Evolutionary conservation across 2,888 invertebrate genomes (phyloP).

Genomic region (Epirrhoe alternata): DNA sequence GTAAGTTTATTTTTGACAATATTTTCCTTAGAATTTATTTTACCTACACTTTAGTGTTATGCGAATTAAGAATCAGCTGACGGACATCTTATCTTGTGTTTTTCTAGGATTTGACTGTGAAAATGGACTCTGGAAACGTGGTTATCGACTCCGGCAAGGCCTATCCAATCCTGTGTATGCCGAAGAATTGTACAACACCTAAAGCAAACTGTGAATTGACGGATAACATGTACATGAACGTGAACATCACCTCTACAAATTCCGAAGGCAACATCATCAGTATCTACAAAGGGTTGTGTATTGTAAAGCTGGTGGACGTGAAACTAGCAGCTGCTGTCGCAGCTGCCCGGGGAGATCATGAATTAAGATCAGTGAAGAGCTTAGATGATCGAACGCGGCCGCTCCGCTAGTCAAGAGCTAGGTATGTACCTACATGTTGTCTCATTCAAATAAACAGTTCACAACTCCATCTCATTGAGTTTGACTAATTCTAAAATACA

Average conservation of each 20-base stretch:
- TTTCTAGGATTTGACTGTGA: conserved; percentile 47
- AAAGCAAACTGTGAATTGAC: conserved; percentile 62
- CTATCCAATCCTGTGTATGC: conserved; percentile 68
- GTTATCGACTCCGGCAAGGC: conserved; percentile 50
- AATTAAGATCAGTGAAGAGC: conserved; percentile 68
- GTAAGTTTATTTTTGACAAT: conserved; percentile 60
- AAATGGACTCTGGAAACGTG: conserved; percentile 60
- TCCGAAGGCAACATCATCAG: conserved; percentile 63
- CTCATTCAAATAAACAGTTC: too few relatives aligned
- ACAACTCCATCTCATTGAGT: too few relatives aligned
- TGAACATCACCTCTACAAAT: conserved; percentile 67
- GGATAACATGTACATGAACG: conserved; percentile 67
- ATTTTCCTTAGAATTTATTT: conserved; percentile 51
- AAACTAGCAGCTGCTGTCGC: conserved; percentile 50
- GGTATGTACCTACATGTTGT: conserved; percentile 17
- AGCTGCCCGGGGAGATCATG: conserved; percentile 66
- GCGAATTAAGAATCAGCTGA: conserved; percentile 21
- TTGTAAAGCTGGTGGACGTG: conserved; percentile 64
- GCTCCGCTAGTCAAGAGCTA: conserved; percentile 51
- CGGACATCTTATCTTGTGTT: conserved; percentile 47
- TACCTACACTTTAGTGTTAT: conserved; percentile 55
- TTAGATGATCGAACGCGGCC: too few relatives aligned
- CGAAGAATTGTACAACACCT: conserved; percentile 66
- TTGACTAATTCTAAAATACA: too few relatives aligned
- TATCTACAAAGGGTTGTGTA: conserved; percentile 71